A percentile compares a stretch with the other conserved stretches of the same genome.
These are phyloP conservation scores for Labeo calbasu DNA, from an alignment of 2,797 vertebrate genomes.

Conservation along the genomic window DNA sequence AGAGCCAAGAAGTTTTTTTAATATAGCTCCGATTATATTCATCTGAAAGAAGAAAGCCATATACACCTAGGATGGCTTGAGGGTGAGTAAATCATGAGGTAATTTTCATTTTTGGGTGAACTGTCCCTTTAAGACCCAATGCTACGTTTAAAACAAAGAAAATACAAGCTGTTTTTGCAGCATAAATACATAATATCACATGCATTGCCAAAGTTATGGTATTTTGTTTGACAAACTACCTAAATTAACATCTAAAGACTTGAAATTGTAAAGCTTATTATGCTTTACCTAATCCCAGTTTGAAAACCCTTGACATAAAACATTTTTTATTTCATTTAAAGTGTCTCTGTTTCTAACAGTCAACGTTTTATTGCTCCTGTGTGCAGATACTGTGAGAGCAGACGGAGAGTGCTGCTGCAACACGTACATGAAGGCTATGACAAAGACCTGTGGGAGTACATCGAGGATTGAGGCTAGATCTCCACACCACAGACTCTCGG, in stretches of 20 bases:
- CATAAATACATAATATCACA: not conserved
- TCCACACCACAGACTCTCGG: constrained; percentile 79
- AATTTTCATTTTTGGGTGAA: not conserved
- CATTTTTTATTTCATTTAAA: not conserved
- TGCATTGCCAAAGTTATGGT: not conserved
- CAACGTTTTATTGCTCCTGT: constrained; percentile 46
- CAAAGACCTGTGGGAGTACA: constrained; percentile 99
- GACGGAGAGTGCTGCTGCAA: constrained; percentile 97
- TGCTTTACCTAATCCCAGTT: not conserved
- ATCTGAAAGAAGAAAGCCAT: too few relatives aligned
- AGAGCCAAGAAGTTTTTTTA: too few relatives aligned
- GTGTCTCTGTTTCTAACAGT: not conserved
- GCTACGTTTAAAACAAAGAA: not conserved
- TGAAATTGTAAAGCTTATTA: too few relatives aligned
- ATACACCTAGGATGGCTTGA: too few relatives aligned
- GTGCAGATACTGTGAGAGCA: constrained; percentile 99
- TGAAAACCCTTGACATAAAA: not conserved
- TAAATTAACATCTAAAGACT: too few relatives aligned
- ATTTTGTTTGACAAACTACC: not conserved
- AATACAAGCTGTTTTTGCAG: not conserved
- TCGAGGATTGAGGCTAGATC: constrained; percentile 94
- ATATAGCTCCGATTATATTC: too few relatives aligned
- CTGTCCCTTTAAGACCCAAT: not conserved
- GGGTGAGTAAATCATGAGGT: not conserved
- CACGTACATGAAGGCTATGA: constrained; percentile 99